Conservation (phyloP, 1,140 invertebrate genomes). For the Atta cephalotes region DNA sequence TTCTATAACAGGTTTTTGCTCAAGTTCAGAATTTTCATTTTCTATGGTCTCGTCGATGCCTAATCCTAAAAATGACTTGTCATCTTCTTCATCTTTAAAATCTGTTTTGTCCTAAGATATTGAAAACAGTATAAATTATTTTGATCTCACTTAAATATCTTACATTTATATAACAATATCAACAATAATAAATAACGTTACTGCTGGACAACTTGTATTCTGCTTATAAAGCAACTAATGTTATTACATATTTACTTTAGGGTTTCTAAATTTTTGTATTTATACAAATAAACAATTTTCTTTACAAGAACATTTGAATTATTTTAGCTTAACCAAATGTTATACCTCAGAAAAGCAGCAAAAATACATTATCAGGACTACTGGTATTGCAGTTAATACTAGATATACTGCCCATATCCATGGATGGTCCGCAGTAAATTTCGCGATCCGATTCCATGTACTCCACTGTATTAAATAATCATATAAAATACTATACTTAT, state of each 20-base stretch:
- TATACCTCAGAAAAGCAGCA: slow-evolving; percentile 89
- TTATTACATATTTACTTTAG: slow-evolving; percentile 13
- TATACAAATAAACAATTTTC: slow-evolving; percentile 15
- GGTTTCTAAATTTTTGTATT: background rate
- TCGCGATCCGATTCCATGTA: slow-evolving; percentile 92
- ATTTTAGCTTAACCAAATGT: slow-evolving; percentile 15
- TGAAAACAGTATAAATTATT: background rate
- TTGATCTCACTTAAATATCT: background rate
- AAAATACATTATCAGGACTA: slow-evolving; percentile 93
- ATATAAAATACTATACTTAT: slow-evolving; percentile 67
- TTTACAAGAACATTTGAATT: background rate
- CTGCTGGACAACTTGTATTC: background rate
- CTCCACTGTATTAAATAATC: slow-evolving; percentile 88
- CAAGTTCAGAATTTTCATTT: slow-evolving; percentile 55
- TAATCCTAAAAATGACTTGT: slow-evolving; percentile 69
- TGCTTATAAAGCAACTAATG: background rate
- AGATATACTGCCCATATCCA: slow-evolving; percentile 96
- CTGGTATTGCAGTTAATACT: slow-evolving; percentile 92
- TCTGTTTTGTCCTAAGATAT: slow-evolving; percentile 87
- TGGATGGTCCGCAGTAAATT: slow-evolving; percentile 95
- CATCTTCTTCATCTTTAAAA: slow-evolving; percentile 80
- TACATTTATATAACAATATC: background rate
- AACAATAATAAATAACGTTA: slow-evolving; percentile 33
- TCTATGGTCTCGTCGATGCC: slow-evolving; percentile 40
- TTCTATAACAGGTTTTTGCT: slow-evolving; percentile 77